Percentiles rank a stretch among this genome's conserved stretches.
Conservation (phyloP, 2,888 invertebrate genomes). For the Ethmia dodecea region DNA sequence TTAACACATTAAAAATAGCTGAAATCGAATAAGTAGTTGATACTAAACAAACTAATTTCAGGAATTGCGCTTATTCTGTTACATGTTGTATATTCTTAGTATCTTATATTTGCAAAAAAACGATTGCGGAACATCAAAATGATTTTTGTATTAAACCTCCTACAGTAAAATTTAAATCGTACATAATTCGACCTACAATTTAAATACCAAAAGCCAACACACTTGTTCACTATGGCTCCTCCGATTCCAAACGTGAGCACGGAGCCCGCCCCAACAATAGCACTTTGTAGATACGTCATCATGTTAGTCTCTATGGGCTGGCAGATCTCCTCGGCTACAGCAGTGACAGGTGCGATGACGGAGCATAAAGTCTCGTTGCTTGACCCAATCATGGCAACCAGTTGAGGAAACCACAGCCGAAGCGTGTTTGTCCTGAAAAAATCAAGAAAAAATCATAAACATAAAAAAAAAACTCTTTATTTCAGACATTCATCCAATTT, state of each 20-base stretch:
- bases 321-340: conserved; percentile 29
- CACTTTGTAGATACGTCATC: conserved; percentile 82
- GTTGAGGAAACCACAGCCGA: conserved; percentile 91
- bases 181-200: not conserved
- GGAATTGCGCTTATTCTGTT: no score
- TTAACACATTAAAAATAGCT: no score
- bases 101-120: not conserved
- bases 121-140: not conserved
- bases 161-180: not conserved
- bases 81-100: not conserved
- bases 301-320: conserved; percentile 69
- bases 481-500: no score
- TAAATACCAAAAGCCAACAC: conserved; percentile 25
- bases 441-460: conserved; percentile 1
- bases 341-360: conserved; percentile 47
- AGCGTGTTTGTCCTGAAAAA: conserved; percentile 84
- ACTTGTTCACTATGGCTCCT: conserved; percentile 52
- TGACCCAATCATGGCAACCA: conserved; percentile 83
- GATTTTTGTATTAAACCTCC: not conserved
- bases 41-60: no score
- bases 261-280: conserved; percentile 80
- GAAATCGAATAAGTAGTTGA: no score
- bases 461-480: no score
- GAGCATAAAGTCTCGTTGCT: conserved; percentile 45
- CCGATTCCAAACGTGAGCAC: conserved; percentile 80